A percentile compares a stretch with the other conserved stretches of the same genome.
Evolutionary conservation across 2,888 invertebrate genomes (phyloP).

Genomic region (Agrochola circellaris): DNA sequence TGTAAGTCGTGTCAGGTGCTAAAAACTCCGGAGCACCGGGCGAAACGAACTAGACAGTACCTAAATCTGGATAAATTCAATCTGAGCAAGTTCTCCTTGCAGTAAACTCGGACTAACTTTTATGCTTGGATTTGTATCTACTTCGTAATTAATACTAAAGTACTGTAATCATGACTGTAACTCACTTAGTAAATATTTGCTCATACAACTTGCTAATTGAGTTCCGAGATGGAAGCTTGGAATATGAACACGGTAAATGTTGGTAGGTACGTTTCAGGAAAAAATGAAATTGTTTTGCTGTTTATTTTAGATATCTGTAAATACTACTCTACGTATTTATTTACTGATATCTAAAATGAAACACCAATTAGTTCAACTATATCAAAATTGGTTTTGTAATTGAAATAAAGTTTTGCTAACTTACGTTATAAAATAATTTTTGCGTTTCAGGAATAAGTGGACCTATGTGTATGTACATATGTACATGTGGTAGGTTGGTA

Average conservation of each 20-base stretch:
- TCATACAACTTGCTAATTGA: conserved; percentile 54
- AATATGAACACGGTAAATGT: conserved; percentile 31
- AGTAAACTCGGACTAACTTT: conserved; percentile 71
- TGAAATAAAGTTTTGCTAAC: background rate
- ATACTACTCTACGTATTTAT: too few relatives aligned
- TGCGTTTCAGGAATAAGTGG: background rate
- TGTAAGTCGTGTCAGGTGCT: conserved; percentile 87
- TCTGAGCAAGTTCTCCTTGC: conserved; percentile 77
- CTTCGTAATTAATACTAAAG: conserved; percentile 70
- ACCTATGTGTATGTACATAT: too few relatives aligned
- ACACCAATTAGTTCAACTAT: background rate
- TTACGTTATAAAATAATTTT: background rate
- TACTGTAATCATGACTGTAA: conserved; percentile 60
- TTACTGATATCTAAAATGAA: background rate
- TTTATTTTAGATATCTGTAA: too few relatives aligned
- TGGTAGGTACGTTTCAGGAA: background rate
- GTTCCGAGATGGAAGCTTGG: conserved; percentile 29
- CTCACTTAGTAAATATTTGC: conserved; percentile 54
- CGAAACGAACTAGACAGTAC: conserved; percentile 78
- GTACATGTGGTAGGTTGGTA: background rate
- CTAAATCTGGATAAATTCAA: conserved; percentile 83
- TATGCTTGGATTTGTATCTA: conserved; percentile 72
- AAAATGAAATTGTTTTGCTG: background rate
- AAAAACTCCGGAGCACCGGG: conserved; percentile 77
- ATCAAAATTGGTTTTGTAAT: conserved; percentile 4